Evolutionary conservation across 1,140 invertebrate genomes (phyloP).

Genomic region (Tetramorium simillimum): DNA sequence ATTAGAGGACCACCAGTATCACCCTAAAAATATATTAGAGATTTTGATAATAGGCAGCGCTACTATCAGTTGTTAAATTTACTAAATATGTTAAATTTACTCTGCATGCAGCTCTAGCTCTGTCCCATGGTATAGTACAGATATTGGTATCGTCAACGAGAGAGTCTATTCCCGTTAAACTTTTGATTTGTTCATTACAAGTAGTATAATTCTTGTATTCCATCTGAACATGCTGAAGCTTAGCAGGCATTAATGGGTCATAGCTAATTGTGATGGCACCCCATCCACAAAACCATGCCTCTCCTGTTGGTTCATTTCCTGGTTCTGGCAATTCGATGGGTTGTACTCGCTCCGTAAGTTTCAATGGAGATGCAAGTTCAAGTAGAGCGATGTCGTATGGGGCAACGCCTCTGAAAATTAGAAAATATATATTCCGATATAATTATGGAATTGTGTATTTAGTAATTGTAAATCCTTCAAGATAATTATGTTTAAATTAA

Average conservation of each 20-base stretch:
- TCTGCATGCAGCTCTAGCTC: constrained; percentile 88
- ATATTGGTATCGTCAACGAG: constrained; percentile 82
- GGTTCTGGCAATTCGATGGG: constrained; percentile 83
- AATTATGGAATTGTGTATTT: neutral
- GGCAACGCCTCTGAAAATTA: constrained; percentile 81
- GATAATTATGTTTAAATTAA: too few species aligned
- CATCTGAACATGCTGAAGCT: too few species aligned
- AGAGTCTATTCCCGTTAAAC: constrained; percentile 5
- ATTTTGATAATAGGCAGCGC: neutral
- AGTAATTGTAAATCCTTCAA: too few species aligned
- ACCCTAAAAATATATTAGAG: constrained; percentile 79
- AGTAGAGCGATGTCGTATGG: constrained; percentile 88
- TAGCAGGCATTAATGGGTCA: constrained; percentile 45
- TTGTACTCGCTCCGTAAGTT: constrained; percentile 84
- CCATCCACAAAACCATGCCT: constrained; percentile 84
- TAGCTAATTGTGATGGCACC: constrained; percentile 81
- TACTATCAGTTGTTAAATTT: neutral
- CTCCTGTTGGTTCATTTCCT: constrained; percentile 75
- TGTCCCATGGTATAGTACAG: constrained; percentile 87
- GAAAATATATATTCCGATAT: neutral
- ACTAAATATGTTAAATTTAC: constrained; percentile 82
- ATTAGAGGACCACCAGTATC: constrained; percentile 88
- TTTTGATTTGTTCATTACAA: too few species aligned
- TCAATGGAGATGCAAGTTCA: constrained; percentile 25
- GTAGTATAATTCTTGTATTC: too few species aligned